Percentiles rank a stretch among this genome's conserved stretches.
phyloP scores from a whole-genome alignment of 2,797 vertebrate species.

The Xiphorhynchus erythropygius region DNA sequence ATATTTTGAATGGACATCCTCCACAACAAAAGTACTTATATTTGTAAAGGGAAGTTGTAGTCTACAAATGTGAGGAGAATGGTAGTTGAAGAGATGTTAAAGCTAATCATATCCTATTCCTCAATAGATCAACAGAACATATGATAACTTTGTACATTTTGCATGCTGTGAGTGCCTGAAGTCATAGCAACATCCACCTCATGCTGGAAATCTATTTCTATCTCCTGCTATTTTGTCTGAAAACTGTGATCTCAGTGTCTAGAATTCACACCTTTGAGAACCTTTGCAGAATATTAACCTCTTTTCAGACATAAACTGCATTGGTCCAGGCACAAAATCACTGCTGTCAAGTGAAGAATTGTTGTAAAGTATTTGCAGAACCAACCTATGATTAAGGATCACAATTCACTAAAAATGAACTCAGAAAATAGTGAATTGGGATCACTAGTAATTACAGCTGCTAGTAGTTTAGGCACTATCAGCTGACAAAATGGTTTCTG shows the following conservation, averaged over 20 bases:
- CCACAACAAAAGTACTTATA: neutral
- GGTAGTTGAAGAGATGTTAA: neutral
- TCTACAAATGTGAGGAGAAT: neutral
- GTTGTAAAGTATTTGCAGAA: neutral
- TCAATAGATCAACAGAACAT: slow-evolving; percentile 28
- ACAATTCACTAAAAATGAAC: neutral
- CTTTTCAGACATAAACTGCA: neutral
- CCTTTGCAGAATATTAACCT: neutral
- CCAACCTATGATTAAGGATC: neutral
- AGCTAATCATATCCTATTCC: slow-evolving; percentile 25
- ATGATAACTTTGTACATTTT: slow-evolving; percentile 33
- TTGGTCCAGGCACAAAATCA: fast-evolving
- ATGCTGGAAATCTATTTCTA: slow-evolving; percentile 43
- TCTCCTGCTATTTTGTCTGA: slow-evolving; percentile 25
- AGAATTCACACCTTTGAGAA: neutral
- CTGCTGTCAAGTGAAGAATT: neutral
- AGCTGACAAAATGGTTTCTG: neutral
- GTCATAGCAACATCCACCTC: slow-evolving; percentile 32
- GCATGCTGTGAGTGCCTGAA: slow-evolving; percentile 14
- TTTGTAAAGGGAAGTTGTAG: neutral
- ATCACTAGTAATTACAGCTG: neutral
- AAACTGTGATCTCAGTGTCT: neutral
- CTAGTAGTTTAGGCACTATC: neutral
- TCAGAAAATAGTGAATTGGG: neutral
- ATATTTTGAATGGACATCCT: neutral